Evolutionary conservation across 2,888 invertebrate species (phyloP), one percentile per base, ranked within the genome.

Genomic region (Agrochola circellaris): DNA sequence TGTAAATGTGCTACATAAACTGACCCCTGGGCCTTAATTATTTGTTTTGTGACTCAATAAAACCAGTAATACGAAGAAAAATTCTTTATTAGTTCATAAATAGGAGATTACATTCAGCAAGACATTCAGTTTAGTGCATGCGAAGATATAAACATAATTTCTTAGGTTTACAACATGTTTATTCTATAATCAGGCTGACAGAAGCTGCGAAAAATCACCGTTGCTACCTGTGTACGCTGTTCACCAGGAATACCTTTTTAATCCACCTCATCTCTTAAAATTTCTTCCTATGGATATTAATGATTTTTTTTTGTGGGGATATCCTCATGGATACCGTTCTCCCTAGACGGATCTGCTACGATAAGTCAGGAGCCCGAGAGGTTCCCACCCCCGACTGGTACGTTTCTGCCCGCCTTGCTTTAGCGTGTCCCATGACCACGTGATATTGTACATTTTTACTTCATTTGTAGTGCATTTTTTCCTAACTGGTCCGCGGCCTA

Each of bases 51-150:
- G 48, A 20, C 62, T 67, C 26, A 84, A 83, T 87, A 81, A 87
- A 82, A 88, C 71, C 58, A 83, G 66, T 26, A 82, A 48, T 66
- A 69, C 75, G 79, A 79, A 83, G 83, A 73, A 81, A 60, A 65
- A 61, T 38, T 79, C 73, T 89, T 87, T 87, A 89, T 87, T 87
- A 81, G 58, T 79, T 81, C 45, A 84, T 81, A 82, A 77, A 76
- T 69, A 87, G 60, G 77, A 78, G 61, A 79, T 78, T 88, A 86
- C 77, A 84, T 75, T 75, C 78, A 86, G 73, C 66, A 72, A 66
- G 73, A 73, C 73, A 60, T 81, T 77, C 54, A 81, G 68, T 79
- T 83, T 38, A 70, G 73, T 88, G 76, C 73, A 71, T 73, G 73
- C 73, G 34, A 66, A 61, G 62, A 77, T 34, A 75, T 71, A 69